Evolutionary conservation across 2,888 invertebrate genomes (phyloP).

Genomic region (Leptinotarsa juncta): DNA sequence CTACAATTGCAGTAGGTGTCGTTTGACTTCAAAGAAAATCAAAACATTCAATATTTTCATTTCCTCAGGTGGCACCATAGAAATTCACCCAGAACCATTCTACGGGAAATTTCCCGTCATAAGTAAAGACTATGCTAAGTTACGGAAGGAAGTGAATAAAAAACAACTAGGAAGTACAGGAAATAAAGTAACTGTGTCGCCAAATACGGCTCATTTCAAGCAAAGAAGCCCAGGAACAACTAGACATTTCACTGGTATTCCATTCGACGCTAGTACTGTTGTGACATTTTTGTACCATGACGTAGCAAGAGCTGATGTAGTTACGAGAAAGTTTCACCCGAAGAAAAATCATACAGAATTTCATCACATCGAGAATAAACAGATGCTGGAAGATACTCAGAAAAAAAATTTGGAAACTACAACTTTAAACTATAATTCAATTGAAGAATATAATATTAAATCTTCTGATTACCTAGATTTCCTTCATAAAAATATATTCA

Average conservation of each 20-base stretch:
- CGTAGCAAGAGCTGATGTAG: neutral
- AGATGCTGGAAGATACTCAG: neutral
- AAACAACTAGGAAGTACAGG: conserved; percentile 34
- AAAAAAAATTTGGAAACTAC: neutral
- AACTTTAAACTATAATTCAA: neutral
- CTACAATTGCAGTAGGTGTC: conserved; percentile 80
- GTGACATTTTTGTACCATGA: conserved; percentile 48
- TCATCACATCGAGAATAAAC: conserved; percentile 36
- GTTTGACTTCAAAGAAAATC: neutral
- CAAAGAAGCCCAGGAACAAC: conserved; percentile 57
- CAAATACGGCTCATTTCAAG: conserved; percentile 47
- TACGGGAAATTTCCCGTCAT: conserved; percentile 68
- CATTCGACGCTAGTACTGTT: conserved; percentile 51
- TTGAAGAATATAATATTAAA: neutral
- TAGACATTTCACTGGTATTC: conserved; percentile 49
- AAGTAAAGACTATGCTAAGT: conserved; percentile 69
- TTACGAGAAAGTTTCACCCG: conserved; percentile 9
- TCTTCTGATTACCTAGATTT: conserved; percentile 37
- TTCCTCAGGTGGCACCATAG: conserved; percentile 67
- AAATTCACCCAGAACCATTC: conserved; percentile 68
- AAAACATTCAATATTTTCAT: conserved; percentile 22
- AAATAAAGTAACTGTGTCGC: conserved; percentile 42
- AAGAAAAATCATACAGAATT: conserved; percentile 45
- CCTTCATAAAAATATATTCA: conserved; percentile 49
- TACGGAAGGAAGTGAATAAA: conserved; percentile 65